Conservation (phyloP, 2,113 vertebrate genomes). For the Callipepla californica region DNA sequence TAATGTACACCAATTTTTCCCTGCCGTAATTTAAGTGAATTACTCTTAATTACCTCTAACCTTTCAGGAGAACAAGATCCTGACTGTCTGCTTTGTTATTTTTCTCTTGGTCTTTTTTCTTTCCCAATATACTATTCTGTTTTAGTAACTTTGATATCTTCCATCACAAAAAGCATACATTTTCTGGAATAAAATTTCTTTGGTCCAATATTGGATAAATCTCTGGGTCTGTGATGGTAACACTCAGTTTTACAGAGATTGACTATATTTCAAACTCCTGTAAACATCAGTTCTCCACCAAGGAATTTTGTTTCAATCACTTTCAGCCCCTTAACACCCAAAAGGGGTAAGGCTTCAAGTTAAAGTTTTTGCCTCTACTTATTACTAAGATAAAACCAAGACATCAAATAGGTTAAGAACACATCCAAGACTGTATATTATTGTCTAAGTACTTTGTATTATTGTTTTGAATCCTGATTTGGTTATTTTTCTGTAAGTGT, state of each 20-base stretch:
- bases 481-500: background rate
- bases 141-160: background rate
- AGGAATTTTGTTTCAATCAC: background rate
- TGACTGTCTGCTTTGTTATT: background rate
- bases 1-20: background rate
- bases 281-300: background rate
- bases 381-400: background rate
- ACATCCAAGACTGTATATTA: background rate
- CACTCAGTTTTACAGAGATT: background rate
- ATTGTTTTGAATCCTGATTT: background rate
- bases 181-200: background rate
- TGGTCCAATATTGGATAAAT: background rate
- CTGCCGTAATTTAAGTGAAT: constrained; percentile 23
- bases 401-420: background rate
- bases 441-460: background rate
- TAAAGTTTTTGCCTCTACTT: background rate
- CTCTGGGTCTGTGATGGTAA: fast-evolving
- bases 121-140: background rate
- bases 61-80: constrained; percentile 12
- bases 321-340: background rate
- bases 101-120: background rate
- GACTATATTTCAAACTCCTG: background rate
- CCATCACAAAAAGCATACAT: background rate
- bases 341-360: background rate
- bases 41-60: constrained; percentile 26